phyloP scores from a whole-genome alignment of 2,113 vertebrate genomes.

The Muntiacus muntjak region DNA sequence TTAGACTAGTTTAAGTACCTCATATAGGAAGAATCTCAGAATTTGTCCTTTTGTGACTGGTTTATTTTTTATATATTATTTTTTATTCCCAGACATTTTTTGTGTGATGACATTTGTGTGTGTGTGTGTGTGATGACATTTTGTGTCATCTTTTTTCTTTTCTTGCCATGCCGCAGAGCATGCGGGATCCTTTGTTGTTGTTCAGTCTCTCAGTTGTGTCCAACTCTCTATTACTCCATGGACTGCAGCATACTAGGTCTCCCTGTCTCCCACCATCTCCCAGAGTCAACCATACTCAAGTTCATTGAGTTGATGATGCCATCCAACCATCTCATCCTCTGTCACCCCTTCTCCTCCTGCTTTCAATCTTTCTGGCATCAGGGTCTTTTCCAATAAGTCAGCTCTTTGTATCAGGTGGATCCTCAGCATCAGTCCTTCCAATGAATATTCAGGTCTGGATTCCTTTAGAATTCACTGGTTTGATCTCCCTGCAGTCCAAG shows the following conservation, averaged over 20 bases:
- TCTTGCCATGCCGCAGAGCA: background rate
- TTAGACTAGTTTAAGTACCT: background rate
- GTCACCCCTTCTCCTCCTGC: background rate
- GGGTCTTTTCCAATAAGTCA: background rate
- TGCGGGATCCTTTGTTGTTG: background rate
- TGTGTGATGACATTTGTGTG: no score
- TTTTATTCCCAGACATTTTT: background rate
- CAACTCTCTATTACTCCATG: background rate
- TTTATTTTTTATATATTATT: background rate
- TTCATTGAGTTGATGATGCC: background rate
- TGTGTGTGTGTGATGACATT: background rate
- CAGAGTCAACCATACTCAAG: background rate
- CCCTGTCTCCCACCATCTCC: background rate
- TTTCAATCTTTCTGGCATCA: background rate
- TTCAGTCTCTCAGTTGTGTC: background rate
- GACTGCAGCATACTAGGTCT: background rate
- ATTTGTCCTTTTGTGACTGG: background rate
- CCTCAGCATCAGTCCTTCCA: background rate
- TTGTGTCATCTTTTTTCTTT: background rate
- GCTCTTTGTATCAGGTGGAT: background rate
- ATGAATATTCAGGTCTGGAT: background rate
- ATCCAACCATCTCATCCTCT: background rate
- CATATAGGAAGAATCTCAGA: background rate
- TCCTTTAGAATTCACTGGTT: background rate
- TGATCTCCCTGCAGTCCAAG: background rate